Percentiles rank a stretch among this genome's conserved stretches.
phyloP scores from a whole-genome alignment of 1,140 invertebrate genomes.

The Bombus breviceps region DNA sequence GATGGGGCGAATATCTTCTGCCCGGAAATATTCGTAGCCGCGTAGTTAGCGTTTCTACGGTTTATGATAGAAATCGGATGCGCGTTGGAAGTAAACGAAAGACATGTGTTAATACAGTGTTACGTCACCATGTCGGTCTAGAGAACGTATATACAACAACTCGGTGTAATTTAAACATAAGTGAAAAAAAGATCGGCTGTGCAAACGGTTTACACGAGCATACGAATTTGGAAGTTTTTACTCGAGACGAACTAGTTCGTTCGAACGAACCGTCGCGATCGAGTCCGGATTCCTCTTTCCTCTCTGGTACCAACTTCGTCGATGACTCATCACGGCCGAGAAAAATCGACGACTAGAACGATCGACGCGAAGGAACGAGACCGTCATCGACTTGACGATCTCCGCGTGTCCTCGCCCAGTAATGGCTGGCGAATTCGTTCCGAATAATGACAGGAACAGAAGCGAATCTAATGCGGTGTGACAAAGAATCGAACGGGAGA shows the following conservation, averaged over 20 bases:
- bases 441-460: constrained; percentile 47
- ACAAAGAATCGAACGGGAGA: constrained; percentile 57
- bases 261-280: background rate
- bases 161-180: constrained; percentile 4
- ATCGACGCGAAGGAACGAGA: background rate
- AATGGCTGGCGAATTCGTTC: constrained; percentile 33
- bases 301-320: background rate
- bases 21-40: background rate
- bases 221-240: background rate
- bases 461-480: constrained; percentile 54
- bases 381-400: background rate
- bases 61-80: background rate
- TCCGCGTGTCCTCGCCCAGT: background rate
- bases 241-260: background rate
- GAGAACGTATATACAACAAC: background rate
- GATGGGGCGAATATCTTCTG: background rate
- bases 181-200: constrained; percentile 15
- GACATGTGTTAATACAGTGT: background rate
- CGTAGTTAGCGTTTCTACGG: too few species aligned
- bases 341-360: constrained; percentile 8
- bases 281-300: background rate
- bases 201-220: background rate
- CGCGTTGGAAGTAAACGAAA: background rate
- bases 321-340: background rate
- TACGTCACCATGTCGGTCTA: background rate